These are phyloP conservation scores for Myripristis murdjan DNA, from an alignment of 2,797 vertebrate genomes.

Conservation along the genomic window DNA sequence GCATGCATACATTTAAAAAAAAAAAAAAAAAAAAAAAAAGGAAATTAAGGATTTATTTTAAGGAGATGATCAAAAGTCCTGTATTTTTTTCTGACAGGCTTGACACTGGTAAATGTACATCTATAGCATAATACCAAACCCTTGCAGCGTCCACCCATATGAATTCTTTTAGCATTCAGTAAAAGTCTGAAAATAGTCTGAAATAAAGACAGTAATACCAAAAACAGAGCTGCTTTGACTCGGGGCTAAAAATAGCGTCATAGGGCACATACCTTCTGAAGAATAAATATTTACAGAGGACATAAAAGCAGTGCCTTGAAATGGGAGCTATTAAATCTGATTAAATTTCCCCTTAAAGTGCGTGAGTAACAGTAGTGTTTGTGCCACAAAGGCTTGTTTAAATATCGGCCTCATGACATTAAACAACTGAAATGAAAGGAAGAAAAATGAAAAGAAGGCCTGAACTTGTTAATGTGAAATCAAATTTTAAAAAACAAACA, in stretches of 20 bases:
- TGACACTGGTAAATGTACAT: too few relatives aligned
- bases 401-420: conserved; percentile 63
- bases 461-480: background rate
- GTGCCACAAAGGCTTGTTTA: conserved; percentile 53
- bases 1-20: too few relatives aligned
- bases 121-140: background rate
- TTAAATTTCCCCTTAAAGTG: conserved; percentile 59
- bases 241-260: conserved; percentile 75
- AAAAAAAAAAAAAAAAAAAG: too few relatives aligned
- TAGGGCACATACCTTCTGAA: conserved; percentile 69
- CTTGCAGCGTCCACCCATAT: conserved; percentile 1
- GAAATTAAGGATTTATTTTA: conserved; percentile 5
- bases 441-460: conserved; percentile 6
- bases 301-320: conserved; percentile 81
- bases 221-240: conserved; percentile 71
- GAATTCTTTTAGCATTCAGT: conserved; percentile 21
- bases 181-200: conserved; percentile 61
- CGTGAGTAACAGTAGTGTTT: conserved; percentile 33
- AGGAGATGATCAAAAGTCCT: too few relatives aligned
- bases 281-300: conserved; percentile 85
- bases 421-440: too few relatives aligned
- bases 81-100: too few relatives aligned
- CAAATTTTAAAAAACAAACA: background rate
- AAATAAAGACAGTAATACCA: conserved; percentile 56
- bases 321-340: conserved; percentile 80